These are phyloP conservation scores for Mustela nigripes DNA, from an alignment of 2,113 vertebrate species.

Conservation along the genomic window DNA sequence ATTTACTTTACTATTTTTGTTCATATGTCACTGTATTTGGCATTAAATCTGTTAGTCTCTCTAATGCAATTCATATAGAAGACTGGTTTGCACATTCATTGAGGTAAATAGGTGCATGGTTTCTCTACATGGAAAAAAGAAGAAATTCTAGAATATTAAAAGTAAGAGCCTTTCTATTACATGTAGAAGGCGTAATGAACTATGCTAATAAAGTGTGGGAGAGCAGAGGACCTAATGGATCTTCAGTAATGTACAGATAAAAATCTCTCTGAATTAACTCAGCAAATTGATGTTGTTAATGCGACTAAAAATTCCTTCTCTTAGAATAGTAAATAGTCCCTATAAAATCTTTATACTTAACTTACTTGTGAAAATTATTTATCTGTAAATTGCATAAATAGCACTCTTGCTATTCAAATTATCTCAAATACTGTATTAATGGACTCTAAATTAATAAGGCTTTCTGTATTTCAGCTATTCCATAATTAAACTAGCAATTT, in stretches of 20 bases:
- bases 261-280: background rate
- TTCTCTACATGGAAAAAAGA: background rate
- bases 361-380: background rate
- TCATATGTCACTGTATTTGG: background rate
- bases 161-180: background rate
- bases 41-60: background rate
- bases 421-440: background rate
- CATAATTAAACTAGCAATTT: constrained; percentile 25
- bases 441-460: constrained; percentile 11
- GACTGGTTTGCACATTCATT: background rate
- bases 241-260: background rate
- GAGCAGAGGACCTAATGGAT: background rate
- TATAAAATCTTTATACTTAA: background rate
- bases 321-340: background rate
- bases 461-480: background rate
- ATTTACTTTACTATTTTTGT: background rate
- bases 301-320: background rate
- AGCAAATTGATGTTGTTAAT: background rate
- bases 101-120: background rate
- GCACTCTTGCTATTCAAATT: background rate
- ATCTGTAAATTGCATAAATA: constrained; percentile 16
- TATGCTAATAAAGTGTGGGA: background rate
- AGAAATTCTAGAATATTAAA: background rate
- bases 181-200: background rate
- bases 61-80: background rate